Evolutionary conservation across 2,888 invertebrate species (phyloP), one percentile per base, ranked within the genome.

Genomic region (Cerastis rubricosa): DNA sequence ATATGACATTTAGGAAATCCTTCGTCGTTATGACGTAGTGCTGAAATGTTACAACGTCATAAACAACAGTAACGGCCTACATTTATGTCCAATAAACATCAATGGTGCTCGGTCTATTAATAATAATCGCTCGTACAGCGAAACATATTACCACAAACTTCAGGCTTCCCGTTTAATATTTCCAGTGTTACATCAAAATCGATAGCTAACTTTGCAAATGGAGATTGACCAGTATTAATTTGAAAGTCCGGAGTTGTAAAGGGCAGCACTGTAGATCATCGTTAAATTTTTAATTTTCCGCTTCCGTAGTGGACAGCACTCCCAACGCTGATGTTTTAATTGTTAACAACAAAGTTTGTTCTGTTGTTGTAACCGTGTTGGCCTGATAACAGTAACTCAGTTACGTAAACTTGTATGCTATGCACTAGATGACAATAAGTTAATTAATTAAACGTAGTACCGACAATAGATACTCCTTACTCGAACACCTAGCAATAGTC

Each of bases 241-340:
- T 73, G 66, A 82, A 79, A 51, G 66, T 57, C 35, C 35, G 19
- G 11, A 61, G 29, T 61, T 68, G 54, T 57, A 69, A 59, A 74
- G 61, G 57, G 63, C 47, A 61, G 54, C 79, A 64, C 45, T 75
- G 72, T 80, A 71, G 87, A 35, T 35, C 47, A 54, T 49, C 29
- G 64, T 17, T 78, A 85, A 89, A 90, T 87, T 88, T 90, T 90
- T 90, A 84, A 85, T 84, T 88, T 86, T 85, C 84, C 80, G 81
- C 83, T 84, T 78, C 81, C 82, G 72, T 74, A 75, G 74, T 75
- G 66, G 74, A 59, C 74, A 72, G 76, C 77, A 49, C 76, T 85
- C 74, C 84, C 78, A 66, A 68, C 80, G 74, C 81, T 78, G 76
- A 83, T 78, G 72, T 63, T 85, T 84, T 89, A 88, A 90, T 88